Evolutionary conservation across 2,888 invertebrate genomes (phyloP).

Genomic region (Scaptomyza cyrtandrae): DNA sequence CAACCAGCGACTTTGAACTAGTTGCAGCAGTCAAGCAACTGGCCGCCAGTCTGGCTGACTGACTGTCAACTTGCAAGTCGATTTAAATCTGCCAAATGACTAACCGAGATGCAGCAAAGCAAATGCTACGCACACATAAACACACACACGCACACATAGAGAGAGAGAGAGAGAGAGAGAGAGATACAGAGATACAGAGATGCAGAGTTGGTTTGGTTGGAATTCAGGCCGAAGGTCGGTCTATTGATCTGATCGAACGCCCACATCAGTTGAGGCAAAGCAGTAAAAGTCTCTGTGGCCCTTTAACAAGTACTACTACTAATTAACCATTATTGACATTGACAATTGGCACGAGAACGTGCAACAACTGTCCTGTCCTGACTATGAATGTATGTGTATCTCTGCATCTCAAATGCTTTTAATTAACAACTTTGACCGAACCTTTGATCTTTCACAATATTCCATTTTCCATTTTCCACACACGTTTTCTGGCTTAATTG

Average conservation of each 20-base stretch:
- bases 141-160: slow-evolving; percentile 1
- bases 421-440: slow-evolving; percentile 51
- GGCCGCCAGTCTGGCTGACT: slow-evolving; percentile 6
- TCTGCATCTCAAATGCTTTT: slow-evolving; percentile 26
- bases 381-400: slow-evolving; percentile 2
- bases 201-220: slow-evolving; percentile 24
- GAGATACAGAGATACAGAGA: background rate
- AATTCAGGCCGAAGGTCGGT: slow-evolving; percentile 69
- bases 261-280: slow-evolving; percentile 43
- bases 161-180: too few species aligned
- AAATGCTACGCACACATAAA: slow-evolving; percentile 7
- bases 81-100: slow-evolving; percentile 77
- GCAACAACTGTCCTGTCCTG: slow-evolving; percentile 26
- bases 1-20: slow-evolving; percentile 70
- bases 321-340: slow-evolving; percentile 79
- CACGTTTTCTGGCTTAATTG: slow-evolving; percentile 5
- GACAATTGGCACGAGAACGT: slow-evolving; percentile 68
- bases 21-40: slow-evolving; percentile 43
- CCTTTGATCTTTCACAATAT: slow-evolving; percentile 49
- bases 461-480: background rate
- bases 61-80: slow-evolving; percentile 32
- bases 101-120: slow-evolving; percentile 57
- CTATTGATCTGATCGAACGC: slow-evolving; percentile 75
- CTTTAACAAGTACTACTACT: slow-evolving; percentile 50
- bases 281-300: slow-evolving; percentile 21